Evolutionary conservation across 2,797 vertebrate species (phyloP).

Genomic region (Gadopsis bispinosus): DNA sequence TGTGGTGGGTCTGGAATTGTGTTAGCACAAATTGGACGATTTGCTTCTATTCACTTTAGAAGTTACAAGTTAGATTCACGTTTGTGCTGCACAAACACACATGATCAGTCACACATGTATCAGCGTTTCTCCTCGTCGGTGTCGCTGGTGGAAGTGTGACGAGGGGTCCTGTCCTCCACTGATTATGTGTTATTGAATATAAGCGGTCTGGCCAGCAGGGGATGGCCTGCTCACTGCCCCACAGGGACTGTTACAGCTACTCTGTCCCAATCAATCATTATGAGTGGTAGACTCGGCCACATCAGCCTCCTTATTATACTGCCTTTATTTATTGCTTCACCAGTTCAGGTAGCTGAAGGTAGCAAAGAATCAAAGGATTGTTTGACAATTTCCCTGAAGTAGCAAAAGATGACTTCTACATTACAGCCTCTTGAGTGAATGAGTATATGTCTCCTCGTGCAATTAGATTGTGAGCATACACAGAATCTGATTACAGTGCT

Average conservation of each 20-base stretch:
- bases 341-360: not conserved
- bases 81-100: constrained; percentile 2
- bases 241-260: constrained; percentile 30
- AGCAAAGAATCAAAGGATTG: not conserved
- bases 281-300: constrained; percentile 33
- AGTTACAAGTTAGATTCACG: not conserved
- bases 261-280: constrained; percentile 48
- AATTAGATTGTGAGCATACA: constrained; percentile 11
- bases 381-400: not conserved
- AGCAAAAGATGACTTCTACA: not conserved
- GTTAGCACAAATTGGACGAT: constrained; percentile 40
- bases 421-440: not conserved
- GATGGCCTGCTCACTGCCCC: constrained; percentile 20
- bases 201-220: constrained; percentile 10
- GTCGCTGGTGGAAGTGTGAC: constrained; percentile 23
- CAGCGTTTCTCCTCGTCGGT: not conserved
- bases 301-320: constrained; percentile 13
- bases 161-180: constrained; percentile 14
- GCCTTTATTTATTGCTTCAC: not conserved
- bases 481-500: not conserved
- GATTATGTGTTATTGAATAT: constrained; percentile 51
- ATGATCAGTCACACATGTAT: not conserved
- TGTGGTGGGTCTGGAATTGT: not conserved
- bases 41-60: constrained; percentile 20
- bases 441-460: not conserved